These are phyloP conservation scores for Leptoclinus maculatus DNA, from an alignment of 2,797 vertebrate species.

Conservation along the genomic window DNA sequence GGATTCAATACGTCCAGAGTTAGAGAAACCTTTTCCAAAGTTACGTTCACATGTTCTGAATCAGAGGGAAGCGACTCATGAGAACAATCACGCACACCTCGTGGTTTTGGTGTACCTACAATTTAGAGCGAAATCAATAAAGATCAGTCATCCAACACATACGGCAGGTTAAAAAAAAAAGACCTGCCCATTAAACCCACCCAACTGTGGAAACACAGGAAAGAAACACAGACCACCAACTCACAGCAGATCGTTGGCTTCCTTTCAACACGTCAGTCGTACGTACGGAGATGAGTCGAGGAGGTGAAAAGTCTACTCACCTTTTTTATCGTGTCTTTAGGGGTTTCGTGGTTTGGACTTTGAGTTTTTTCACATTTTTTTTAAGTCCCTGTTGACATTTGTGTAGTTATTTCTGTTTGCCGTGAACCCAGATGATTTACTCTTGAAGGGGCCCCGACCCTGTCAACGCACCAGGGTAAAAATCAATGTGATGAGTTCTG, in stretches of 20 bases:
- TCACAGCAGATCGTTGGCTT: constrained; percentile 40
- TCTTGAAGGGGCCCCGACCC: neutral
- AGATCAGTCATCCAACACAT: constrained; percentile 28
- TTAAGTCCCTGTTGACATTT: neutral
- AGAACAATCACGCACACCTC: constrained; percentile 25
- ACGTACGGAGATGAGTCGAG: constrained; percentile 5
- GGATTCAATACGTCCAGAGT: constrained; percentile 27
- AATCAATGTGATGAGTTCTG: neutral
- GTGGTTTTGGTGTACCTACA: constrained; percentile 31
- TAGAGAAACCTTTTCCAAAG: constrained; percentile 26
- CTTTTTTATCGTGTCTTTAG: constrained; percentile 9
- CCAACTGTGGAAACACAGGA: constrained; percentile 20
- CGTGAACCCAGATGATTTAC: neutral
- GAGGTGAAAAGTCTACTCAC: neutral
- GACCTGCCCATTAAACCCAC: constrained; percentile 2
- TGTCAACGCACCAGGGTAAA: neutral
- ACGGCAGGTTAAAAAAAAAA: constrained; percentile 23
- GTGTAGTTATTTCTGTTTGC: constrained; percentile 4
- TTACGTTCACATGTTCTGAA: constrained; percentile 50
- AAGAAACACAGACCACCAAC: constrained; percentile 24
- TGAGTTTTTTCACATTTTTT: constrained; percentile 3
- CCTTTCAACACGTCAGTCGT: neutral
- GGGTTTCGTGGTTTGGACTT: constrained; percentile 30
- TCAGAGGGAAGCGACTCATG: constrained; percentile 40
- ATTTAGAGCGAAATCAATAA: constrained; percentile 42